Conservation (phyloP, 2,888 invertebrate genomes). For the Phasia obesa region DNA sequence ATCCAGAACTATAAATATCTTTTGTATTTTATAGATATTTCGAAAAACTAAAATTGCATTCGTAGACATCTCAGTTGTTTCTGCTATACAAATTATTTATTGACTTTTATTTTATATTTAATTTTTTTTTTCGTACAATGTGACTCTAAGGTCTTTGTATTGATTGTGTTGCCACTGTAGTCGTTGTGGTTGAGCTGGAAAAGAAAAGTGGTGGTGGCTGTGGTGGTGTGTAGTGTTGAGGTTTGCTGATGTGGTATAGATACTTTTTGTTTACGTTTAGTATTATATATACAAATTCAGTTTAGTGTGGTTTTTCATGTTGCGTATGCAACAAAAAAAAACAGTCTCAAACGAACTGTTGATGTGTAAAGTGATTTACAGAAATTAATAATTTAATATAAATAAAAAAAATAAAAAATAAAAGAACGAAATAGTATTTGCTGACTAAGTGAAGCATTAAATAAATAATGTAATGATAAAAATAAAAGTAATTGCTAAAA, state of each 20-base stretch:
- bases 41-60: slow-evolving; percentile 32
- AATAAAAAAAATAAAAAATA: slow-evolving; percentile 1
- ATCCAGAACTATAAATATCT: too few relatives aligned
- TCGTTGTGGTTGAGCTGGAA: slow-evolving; percentile 5
- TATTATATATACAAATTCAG: slow-evolving; percentile 29
- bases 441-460: slow-evolving; percentile 18
- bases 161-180: slow-evolving; percentile 20
- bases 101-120: slow-evolving; percentile 18
- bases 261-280: slow-evolving; percentile 28
- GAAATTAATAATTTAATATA: slow-evolving; percentile 31
- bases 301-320: slow-evolving; percentile 64
- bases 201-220: slow-evolving; percentile 23
- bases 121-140: background rate
- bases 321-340: slow-evolving; percentile 61
- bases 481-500: slow-evolving; percentile 33
- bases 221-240: background rate
- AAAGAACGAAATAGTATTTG: too few relatives aligned
- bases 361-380: slow-evolving; percentile 57
- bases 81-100: slow-evolving; percentile 24
- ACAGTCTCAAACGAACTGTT: slow-evolving; percentile 66
- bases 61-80: slow-evolving; percentile 35
- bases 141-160: slow-evolving; percentile 41
- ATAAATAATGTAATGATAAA: slow-evolving; percentile 16
- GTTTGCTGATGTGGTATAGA: slow-evolving; percentile 62
- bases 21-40: slow-evolving; percentile 54